phyloP scores from a whole-genome alignment of 2,113 vertebrate genomes.

The Sinocyclocheilus anshuiensis region DNA sequence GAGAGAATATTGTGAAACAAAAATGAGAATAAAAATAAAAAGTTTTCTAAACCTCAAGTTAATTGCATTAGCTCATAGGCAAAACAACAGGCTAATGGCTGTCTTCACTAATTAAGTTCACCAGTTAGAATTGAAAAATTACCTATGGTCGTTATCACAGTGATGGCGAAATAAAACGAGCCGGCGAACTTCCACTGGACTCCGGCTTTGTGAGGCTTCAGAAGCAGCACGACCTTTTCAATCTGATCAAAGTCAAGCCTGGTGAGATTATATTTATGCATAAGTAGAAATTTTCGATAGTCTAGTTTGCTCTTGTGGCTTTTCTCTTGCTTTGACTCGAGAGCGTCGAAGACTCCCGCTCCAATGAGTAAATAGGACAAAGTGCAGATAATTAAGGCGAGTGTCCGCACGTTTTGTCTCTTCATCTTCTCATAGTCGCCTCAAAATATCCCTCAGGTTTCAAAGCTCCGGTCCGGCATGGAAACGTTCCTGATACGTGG shows the following conservation, averaged over 20 bases:
- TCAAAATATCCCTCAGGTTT: conserved; percentile 41
- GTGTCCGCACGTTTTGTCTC: conserved; percentile 92
- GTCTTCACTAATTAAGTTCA: neutral
- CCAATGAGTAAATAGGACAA: conserved; percentile 96
- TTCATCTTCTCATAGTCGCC: conserved; percentile 79
- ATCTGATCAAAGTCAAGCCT: conserved; percentile 87
- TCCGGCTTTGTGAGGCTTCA: conserved; percentile 94
- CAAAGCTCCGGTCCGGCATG: conserved; percentile 15
- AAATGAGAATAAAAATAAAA: neutral
- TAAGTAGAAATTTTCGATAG: conserved; percentile 80
- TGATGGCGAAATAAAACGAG: conserved; percentile 98
- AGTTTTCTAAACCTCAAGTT: neutral
- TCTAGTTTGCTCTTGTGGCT: conserved; percentile 83
- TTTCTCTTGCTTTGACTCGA: conserved; percentile 90
- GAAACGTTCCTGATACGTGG: conserved; percentile 58
- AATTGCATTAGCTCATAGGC: neutral
- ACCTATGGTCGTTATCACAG: conserved; percentile 98
- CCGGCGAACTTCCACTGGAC: conserved; percentile 96
- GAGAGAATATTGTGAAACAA: too few relatives aligned
- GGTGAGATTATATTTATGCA: conserved; percentile 89
- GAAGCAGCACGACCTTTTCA: conserved; percentile 85
- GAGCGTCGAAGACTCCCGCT: conserved; percentile 92
- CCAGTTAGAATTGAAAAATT: conserved; percentile 45
- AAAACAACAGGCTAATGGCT: neutral
- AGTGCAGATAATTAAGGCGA: conserved; percentile 93